Base-by-base conservation (phyloP, 2,113 vertebrate genomes). In the Sialia sialis region DNA sequence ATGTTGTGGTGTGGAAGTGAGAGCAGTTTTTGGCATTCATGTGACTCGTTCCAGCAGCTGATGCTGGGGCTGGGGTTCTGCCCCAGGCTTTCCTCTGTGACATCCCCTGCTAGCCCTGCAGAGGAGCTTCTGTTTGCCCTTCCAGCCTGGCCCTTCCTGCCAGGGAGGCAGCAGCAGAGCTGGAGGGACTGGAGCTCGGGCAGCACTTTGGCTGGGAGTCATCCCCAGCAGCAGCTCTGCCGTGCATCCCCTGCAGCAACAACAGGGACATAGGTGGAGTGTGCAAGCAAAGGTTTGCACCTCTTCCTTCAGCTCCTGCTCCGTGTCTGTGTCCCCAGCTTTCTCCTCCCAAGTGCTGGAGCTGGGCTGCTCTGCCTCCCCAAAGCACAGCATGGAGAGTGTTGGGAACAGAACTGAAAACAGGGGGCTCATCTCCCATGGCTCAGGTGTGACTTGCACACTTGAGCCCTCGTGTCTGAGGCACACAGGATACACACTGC, bases 341-440 rank as follows among this genome's bases (percentile, higher is more conserved):
- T 56, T 77, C 63, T 22, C 8, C 11, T 2, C 17, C 54, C 27
- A 5, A 18, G 11, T 1, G 2, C 1, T 73, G 75, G 49, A 38
- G 44, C 34, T 39, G 39, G 39, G 16, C 62, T 68, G 82, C 70
- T 48, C 58, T 78, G 83, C 70, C 80, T 27, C 22, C 56, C 46
- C 26, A 30, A 1, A 9, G 8, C 4, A 1, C 63, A 32, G 48
- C 39, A 0, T 7, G 36, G 79, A 48, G 44, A 36, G 25, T 4
- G 0, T 2, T 88, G 9, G 62, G 62, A 34, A 11, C 16, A 1
- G 38, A 13, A 16, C n/a, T 38, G 8, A 66, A 87, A 30, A 16
- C 3, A 1, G 7, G 23, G 4, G 41, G 30, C 27, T 87, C 4
- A 0, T 70, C 34, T 63, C 55, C 27, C 32, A 0, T 38, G 52